These are phyloP conservation scores for Crotalus viridis DNA, from an alignment of 2,113 vertebrate genomes.

Conservation along the genomic window DNA sequence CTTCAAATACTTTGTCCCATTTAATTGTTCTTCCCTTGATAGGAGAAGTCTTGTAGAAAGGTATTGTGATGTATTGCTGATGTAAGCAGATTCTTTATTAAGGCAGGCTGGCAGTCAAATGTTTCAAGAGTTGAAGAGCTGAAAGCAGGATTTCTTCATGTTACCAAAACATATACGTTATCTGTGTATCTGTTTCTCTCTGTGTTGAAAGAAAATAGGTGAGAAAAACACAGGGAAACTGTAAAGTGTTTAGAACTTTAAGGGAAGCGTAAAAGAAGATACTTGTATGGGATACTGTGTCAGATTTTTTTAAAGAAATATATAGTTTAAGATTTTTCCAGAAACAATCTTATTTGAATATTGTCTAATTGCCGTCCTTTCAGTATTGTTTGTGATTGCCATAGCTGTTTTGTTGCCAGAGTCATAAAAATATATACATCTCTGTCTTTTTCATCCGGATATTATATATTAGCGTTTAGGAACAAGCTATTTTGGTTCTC, in stretches of 20 bases:
- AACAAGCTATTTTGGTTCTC: neutral
- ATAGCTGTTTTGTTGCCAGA: neutral
- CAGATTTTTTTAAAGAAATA: neutral
- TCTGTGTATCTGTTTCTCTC: neutral
- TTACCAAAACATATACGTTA: neutral
- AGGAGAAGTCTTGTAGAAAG: neutral
- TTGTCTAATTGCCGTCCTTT: neutral
- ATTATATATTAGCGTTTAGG: neutral
- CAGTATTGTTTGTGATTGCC: neutral
- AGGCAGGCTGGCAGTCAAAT: neutral
- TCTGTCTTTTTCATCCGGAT: neutral
- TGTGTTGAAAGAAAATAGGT: neutral
- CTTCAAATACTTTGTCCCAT: neutral
- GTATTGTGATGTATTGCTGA: neutral
- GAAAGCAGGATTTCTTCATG: neutral
- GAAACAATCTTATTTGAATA: neutral
- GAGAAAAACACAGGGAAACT: neutral
- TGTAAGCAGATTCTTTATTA: constrained; percentile 5
- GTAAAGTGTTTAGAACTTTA: neutral
- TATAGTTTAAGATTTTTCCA: neutral
- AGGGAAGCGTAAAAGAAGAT: neutral
- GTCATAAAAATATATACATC: neutral
- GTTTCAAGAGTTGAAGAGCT: constrained; percentile 4
- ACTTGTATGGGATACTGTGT: neutral
- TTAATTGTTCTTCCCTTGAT: neutral